Evolutionary conservation across 2,888 invertebrate species (phyloP), one percentile per base, ranked within the genome.

Genomic region (Chloromyia formosa): DNA sequence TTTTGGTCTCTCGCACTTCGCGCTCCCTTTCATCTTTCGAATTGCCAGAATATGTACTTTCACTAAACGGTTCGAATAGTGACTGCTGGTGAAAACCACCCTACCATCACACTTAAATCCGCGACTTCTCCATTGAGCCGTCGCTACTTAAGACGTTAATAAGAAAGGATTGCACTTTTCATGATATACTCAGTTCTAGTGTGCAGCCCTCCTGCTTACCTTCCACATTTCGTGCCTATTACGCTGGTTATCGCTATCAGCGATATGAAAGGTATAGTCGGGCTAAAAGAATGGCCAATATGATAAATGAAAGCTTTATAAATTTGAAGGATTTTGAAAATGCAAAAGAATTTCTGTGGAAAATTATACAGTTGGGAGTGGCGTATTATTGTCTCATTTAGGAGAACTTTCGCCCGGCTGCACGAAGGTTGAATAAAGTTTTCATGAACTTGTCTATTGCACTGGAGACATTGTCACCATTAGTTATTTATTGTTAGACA

Each of bases 131-230:
- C 27, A 7, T 35, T 35, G 2, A 35, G 27, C 27, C 7, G 27
- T 53, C 16, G 20, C n/a, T 27, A 61, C 7, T 12, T 27, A 10
- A 4, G 12, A 14, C 61, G 16, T 16, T 64, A 18, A 64, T 40
- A 42, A 35, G 40, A 64, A 64, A 40, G 42, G 62, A 40, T 64
- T 18, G 62, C 61, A n/a, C 40, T 40, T 64, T 64, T 12, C 62
- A 18, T 23, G 61, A 61, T 23, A 27, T 27, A 54, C 16, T 56
- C 27, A 35, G 7, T 56, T 5, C 10, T 16, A 22, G 56, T 10
- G 10, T 20, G 2, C 18, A 20, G 14, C 16, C 5, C 3, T 2
- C 20, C 2, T 16, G 22, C 53, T n/a, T n/a, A n/a, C n/a, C 4
- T 53, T 53, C 4, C 53, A 53, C 10, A 16, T 16, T 53, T 16